Base-by-base conservation (phyloP, 23 tunicate species). In the Pegea sp. region DNA sequence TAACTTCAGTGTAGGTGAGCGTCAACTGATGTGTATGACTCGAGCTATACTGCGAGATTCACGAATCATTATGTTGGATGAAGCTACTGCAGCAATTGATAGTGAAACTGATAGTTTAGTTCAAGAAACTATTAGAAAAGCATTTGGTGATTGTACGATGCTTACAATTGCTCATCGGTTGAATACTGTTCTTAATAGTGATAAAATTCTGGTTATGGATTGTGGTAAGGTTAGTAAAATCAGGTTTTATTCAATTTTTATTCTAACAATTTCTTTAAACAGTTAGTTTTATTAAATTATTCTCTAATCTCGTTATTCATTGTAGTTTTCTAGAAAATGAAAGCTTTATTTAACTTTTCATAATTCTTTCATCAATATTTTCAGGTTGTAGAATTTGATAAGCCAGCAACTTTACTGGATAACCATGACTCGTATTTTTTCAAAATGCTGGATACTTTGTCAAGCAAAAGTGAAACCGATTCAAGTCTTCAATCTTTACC, bases 1-100 rank as follows among this genome's bases (percentile, higher is more conserved):
- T 52, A 86, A 86, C 64, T 74, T 86, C 69, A 78, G 92, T 48
- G 92, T 78, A 56, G 92, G 92, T 0, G 92, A 78, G 60, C 54
- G 92, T 21, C 92, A 78, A 62, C 64, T 78, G 30, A 56, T 78
- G 31, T 78, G 92, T 57, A 78, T 78, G 92, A 78, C 92, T 20
- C 78, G 92, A 28, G 92, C 92, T 21, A 61, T 78, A 22, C 61
- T 78, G 33, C 78, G 92, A 19, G 68, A 70, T 42, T 78, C 78
- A n/a, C 63, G 76, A 31, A 64, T 78, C 58, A 78, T 78, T 22
- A 78, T 78, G 92, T 60, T 78, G 67, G 92, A 78, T 44, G 92
- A 78, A 51, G 92, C 92, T 49, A 78, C 92, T 13, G 92, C 92
- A 27, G 92, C 92, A 38, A 78, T 78, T 42, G 92, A 78, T 73